Base-by-base conservation (phyloP, 2,888 invertebrate species). In the Phania funesta region DNA sequence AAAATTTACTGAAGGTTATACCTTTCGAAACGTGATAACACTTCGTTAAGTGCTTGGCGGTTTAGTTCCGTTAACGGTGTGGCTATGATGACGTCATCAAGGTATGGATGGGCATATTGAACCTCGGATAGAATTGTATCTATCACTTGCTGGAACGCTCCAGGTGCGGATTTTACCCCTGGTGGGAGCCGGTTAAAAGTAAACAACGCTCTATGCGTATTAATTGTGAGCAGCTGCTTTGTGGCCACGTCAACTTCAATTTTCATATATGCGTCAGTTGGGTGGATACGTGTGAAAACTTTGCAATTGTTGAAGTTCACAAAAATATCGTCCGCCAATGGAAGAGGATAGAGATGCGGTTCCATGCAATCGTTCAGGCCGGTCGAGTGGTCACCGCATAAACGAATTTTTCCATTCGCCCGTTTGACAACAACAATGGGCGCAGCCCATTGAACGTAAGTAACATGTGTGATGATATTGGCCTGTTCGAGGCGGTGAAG, bases 301-400 rank as follows among this genome's bases (percentile, higher is more conserved):
- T 54, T 41, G 64, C 76, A 85, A 13, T 84, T 81, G 52, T 85
- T 84, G 46, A 84, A 70, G 60, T 82, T 80, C 2, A 73, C 54
- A 41, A 84, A 85, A 24, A 84, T 84, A 22, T 84, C 78, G 41
- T 82, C 81, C 11, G 83, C 82, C n/a, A 76, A 20, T 20, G 82
- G 84, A 13, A 84, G 22, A 11, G 80, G 77, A 68, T 71, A 85
- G 32, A 70, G 62, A n/a, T 48, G 83, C 0, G 81, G 26, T 81
- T 85, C 83, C 32, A 85, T 24, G 16, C 76, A 62, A 79, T 6
- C 71, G 26, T 84, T 84, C 5, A 86, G 54, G 16, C 84, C 84
- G 2, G 84, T 84, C 1, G 84, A 84, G 70, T 80, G 84, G 29
- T 85, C 85, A 46, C 79, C 85, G 60, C 85, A 86, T 24, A 86